phyloP scores from a whole-genome alignment of 2,888 invertebrate genomes.

The Stenodema calcarata region DNA sequence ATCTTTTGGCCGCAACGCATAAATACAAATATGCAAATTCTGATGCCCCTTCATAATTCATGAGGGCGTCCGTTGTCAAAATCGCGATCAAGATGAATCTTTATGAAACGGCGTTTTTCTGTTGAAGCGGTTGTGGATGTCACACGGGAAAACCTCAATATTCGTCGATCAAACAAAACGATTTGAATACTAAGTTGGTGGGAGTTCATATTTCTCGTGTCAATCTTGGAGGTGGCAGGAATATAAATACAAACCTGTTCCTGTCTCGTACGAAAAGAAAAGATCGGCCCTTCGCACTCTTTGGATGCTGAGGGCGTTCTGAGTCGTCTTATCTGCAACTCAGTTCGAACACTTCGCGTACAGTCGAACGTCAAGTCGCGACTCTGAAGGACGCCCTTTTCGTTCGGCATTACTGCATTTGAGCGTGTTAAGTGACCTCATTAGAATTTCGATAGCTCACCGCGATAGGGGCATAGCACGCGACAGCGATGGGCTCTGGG shows the following conservation, averaged over 20 bases:
- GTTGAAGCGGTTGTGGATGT: neutral
- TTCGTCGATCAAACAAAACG: neutral
- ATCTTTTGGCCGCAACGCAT: slow-evolving; percentile 17
- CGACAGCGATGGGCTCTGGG: neutral
- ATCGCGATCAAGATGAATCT: slow-evolving; percentile 12
- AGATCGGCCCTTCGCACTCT: too few relatives aligned
- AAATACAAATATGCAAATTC: slow-evolving; percentile 18
- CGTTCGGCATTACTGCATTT: neutral
- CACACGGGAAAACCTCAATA: neutral
- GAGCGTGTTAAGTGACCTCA: slow-evolving; percentile 27
- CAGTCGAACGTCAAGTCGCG: neutral
- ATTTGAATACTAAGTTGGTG: neutral
- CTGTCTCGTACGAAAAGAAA: too few relatives aligned
- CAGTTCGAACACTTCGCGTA: too few relatives aligned
- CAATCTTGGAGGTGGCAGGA: neutral
- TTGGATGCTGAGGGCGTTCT: too few relatives aligned
- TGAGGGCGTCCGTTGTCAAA: slow-evolving; percentile 24
- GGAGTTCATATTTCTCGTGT: neutral
- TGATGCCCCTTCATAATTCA: neutral
- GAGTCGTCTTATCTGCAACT: too few relatives aligned
- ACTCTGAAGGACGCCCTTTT: neutral
- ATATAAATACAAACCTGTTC: neutral
- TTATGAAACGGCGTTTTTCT: neutral
- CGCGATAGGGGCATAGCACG: slow-evolving; percentile 2
- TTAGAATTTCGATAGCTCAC: slow-evolving; percentile 14